These are phyloP conservation scores for Trachelus stipa DNA, from an alignment of 2,888 invertebrate genomes.

Conservation along the genomic window DNA sequence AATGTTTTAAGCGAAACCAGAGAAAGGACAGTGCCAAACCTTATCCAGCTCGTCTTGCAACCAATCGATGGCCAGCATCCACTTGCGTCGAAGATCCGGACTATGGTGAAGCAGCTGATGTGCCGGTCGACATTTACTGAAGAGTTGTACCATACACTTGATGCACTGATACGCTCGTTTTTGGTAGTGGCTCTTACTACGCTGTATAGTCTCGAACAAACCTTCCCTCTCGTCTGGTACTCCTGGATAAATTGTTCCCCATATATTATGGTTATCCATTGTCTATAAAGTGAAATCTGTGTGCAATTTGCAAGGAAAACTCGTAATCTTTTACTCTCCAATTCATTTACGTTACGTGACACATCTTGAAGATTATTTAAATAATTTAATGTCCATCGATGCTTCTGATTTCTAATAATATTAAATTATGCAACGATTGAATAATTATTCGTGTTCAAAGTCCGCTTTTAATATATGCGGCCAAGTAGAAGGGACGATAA, in stretches of 20 bases:
- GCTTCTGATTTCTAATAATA: neutral
- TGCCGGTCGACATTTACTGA: conserved; percentile 86
- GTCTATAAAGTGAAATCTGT: conserved; percentile 5
- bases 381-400: neutral
- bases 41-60: conserved; percentile 93
- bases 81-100: conserved; percentile 84
- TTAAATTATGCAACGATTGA: neutral
- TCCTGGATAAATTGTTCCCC: conserved; percentile 59
- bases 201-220: conserved; percentile 90
- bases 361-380: neutral
- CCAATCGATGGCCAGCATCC: conserved; percentile 93
- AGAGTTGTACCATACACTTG: conserved; percentile 92
- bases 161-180: conserved; percentile 97
- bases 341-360: neutral
- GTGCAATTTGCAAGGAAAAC: neutral
- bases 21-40: conserved; percentile 58
- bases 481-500: neutral
- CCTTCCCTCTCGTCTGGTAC: conserved; percentile 90
- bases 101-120: conserved; percentile 83
- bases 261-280: conserved; percentile 15
- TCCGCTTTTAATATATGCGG: neutral
- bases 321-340: neutral
- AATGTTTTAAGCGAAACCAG: neutral
- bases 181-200: conserved; percentile 94
- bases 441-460: neutral